Conservation (phyloP, 2,797 vertebrate species). For the Echiichthys vipera region DNA sequence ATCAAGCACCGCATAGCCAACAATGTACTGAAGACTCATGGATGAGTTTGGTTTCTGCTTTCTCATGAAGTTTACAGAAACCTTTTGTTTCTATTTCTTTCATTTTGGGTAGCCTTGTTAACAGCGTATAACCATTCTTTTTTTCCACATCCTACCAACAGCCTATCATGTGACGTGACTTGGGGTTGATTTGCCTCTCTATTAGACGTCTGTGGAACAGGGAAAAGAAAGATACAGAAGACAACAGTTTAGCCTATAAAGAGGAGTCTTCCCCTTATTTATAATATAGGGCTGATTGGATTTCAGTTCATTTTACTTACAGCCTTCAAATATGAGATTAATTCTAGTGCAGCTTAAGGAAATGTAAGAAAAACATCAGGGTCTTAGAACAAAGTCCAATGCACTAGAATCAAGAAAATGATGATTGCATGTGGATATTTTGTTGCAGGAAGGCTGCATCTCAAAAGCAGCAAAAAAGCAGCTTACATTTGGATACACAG, state of each 20-base stretch:
- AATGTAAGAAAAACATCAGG: not conserved
- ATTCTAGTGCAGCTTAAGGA: slow-evolving; percentile 17
- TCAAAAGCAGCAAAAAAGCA: slow-evolving; percentile 14
- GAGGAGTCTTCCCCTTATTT: slow-evolving; percentile 5
- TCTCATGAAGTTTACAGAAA: slow-evolving; percentile 19
- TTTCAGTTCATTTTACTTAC: slow-evolving; percentile 5
- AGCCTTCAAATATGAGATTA: slow-evolving; percentile 18
- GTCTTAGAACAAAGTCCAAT: not conserved
- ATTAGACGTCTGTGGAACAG: slow-evolving; percentile 15
- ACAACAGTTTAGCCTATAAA: slow-evolving; percentile 11
- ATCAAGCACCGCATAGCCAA: too few relatives aligned
- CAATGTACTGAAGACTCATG: not conserved
- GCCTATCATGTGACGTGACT: slow-evolving; percentile 2
- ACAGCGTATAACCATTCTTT: not conserved
- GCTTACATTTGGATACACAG: slow-evolving; percentile 41
- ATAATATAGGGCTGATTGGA: not conserved
- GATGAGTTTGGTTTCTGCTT: slow-evolving; percentile 18
- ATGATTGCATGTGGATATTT: not conserved
- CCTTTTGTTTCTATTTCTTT: not conserved
- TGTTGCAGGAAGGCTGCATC: slow-evolving; percentile 11
- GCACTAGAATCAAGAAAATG: slow-evolving; percentile 13
- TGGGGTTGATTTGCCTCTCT: not conserved
- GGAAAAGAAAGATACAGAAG: slow-evolving; percentile 18
- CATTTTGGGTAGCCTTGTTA: not conserved
- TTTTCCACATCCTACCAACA: not conserved